phyloP scores from a whole-genome alignment of 2,113 vertebrate species.

The Mohoua ochrocephala region DNA sequence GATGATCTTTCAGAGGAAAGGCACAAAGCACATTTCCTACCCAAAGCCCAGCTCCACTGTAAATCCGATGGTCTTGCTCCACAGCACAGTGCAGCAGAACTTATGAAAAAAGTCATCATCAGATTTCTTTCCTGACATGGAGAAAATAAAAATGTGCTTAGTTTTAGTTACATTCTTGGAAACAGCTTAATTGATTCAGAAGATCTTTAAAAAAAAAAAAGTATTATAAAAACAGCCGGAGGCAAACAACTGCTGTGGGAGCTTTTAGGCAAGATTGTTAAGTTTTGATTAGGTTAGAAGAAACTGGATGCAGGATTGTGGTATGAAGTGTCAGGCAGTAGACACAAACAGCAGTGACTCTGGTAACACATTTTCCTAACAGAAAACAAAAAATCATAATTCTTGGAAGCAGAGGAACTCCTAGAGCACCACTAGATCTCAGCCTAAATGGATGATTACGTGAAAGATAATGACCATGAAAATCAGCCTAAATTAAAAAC shows the following conservation, averaged over 20 bases:
- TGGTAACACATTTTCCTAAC: background rate
- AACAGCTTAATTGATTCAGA: background rate
- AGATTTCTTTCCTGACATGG: background rate
- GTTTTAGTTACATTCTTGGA: background rate
- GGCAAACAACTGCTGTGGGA: background rate
- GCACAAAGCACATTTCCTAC: background rate
- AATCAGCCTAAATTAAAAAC: constrained; percentile 13
- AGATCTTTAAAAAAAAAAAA: background rate
- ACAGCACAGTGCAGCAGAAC: background rate
- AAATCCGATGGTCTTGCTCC: background rate
- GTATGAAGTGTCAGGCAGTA: background rate
- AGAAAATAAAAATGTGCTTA: background rate
- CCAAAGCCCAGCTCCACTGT: background rate
- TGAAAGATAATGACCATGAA: constrained; percentile 17
- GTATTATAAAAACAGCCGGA: background rate
- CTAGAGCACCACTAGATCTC: background rate
- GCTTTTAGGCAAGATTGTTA: background rate
- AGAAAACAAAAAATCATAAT: background rate
- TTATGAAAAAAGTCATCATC: background rate
- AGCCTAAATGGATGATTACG: background rate
- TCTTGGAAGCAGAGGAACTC: background rate
- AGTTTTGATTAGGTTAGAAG: background rate
- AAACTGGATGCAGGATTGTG: background rate
- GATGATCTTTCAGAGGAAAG: background rate
- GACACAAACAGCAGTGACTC: constrained; percentile 3